These are phyloP conservation scores for Cercocebus atys DNA, from an alignment of 2,113 vertebrate genomes.

Conservation along the genomic window DNA sequence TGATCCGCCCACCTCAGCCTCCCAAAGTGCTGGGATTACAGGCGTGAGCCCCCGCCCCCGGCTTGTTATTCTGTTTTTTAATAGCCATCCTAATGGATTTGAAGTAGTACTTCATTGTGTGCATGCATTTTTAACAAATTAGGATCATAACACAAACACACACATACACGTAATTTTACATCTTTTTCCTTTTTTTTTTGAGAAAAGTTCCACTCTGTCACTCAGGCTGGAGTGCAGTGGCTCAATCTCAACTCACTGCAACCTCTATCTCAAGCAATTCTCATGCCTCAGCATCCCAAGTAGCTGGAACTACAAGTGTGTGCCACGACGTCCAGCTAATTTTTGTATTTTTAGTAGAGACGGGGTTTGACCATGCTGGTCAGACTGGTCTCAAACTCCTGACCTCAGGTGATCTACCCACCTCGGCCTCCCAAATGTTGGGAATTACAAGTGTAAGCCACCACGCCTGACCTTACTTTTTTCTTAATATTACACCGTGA, in stretches of 20 bases:
- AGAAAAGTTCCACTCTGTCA: background rate
- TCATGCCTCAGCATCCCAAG: background rate
- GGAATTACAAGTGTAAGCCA: background rate
- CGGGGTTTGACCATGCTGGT: background rate
- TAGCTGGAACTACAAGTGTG: background rate
- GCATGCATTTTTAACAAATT: background rate
- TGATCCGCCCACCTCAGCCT: too few species aligned
- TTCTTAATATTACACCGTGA: background rate
- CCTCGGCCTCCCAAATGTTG: background rate
- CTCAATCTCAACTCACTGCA: background rate
- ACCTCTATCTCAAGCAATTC: background rate
- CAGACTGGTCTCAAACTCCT: background rate
- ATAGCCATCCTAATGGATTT: background rate
- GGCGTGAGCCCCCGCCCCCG: too few species aligned
- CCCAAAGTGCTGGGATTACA: too few species aligned
- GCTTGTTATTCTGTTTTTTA: background rate
- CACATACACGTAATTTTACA: background rate
- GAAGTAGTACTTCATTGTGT: background rate
- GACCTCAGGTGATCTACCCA: background rate
- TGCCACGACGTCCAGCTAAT: background rate
- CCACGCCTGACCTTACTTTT: background rate
- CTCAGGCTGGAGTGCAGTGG: background rate
- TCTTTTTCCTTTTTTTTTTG: background rate
- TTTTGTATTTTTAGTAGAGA: background rate
- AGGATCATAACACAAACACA: background rate